phyloP scores from a whole-genome alignment of 2,113 vertebrate genomes.

The Melanerpes aurifrons region DNA sequence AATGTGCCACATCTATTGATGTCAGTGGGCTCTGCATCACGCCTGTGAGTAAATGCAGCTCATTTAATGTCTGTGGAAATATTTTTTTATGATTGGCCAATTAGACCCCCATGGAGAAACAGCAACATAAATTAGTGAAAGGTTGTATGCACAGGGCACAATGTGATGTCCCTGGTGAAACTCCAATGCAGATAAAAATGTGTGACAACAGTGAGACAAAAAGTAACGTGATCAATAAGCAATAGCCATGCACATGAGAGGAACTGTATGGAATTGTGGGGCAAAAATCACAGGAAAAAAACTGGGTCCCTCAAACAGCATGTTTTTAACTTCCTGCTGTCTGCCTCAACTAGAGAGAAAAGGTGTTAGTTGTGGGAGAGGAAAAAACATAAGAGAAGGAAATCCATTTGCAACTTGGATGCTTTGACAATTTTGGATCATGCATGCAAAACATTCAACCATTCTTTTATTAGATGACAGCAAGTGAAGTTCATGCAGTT shows the following conservation, averaged over 20 bases:
- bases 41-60: neutral
- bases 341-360: slow-evolving; percentile 25
- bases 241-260: slow-evolving; percentile 40
- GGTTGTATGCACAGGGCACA: neutral
- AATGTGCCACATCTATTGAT: neutral
- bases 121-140: neutral
- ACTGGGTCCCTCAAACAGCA: neutral
- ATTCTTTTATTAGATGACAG: slow-evolving; percentile 71
- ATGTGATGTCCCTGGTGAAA: neutral
- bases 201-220: neutral
- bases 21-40: neutral
- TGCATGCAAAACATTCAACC: slow-evolving; percentile 80
- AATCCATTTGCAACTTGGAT: slow-evolving; percentile 72
- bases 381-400: slow-evolving; percentile 64
- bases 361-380: slow-evolving; percentile 51
- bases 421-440: slow-evolving; percentile 86
- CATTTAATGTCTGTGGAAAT: neutral
- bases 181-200: neutral
- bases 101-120: neutral
- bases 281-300: slow-evolving; percentile 43
- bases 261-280: slow-evolving; percentile 14
- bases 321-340: neutral
- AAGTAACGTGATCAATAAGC: slow-evolving; percentile 26
- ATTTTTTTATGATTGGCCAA: neutral
- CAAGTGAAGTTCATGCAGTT: slow-evolving; percentile 71